Evolutionary conservation across 64 coral and sea anemone genomes (phyloP), one percentile per base, ranked within the genome.

Genomic region (Stylophora pistillata): DNA sequence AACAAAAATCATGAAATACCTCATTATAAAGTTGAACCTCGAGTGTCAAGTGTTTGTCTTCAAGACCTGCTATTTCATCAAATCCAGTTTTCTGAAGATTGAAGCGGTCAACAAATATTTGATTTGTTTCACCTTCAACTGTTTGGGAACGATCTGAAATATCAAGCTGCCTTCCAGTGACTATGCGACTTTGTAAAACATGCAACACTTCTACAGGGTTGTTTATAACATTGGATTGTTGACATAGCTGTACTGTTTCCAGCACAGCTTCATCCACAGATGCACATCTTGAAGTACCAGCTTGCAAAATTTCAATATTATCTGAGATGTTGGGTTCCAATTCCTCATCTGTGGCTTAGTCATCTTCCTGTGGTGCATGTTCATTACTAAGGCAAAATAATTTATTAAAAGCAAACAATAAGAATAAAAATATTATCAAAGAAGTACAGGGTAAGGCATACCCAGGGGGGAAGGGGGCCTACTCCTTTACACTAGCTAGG

Each of bases 141-240:
- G 79, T 85, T 33, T 91, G 63, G 73, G 47, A 26, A 70, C 61
- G 74, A 79, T 78, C 71, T 84, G 89, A 77, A 56, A 91, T 62
- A 20, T 91, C 57, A 70, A 91, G 73, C 56, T 55, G 64, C 85
- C 80, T 85, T 31, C 88, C 88, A 74, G 71, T 90, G 59, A 81
- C 77, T 26, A 90, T 90, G 16, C 57, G 34, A 16, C 81, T 78
- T 90, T 90, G 88, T 41, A 91, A 73, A 85, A 75, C 68, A 28
- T 81, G 54, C 79, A 91, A 73, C 58, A 91, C 70, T 63, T 92
- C 90, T 55, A 71, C 81, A 55, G 74, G 82, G 27, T 92, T 92
- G 86, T 92, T 74, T 86, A 86, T 74, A 77, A 58, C 76, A 86
- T 86, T 92, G 64, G 64, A 68, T 20, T 68, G 64, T 68, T 68